These are phyloP conservation scores for Lithophane ornitopus DNA, from an alignment of 2,888 invertebrate genomes.

Conservation along the genomic window DNA sequence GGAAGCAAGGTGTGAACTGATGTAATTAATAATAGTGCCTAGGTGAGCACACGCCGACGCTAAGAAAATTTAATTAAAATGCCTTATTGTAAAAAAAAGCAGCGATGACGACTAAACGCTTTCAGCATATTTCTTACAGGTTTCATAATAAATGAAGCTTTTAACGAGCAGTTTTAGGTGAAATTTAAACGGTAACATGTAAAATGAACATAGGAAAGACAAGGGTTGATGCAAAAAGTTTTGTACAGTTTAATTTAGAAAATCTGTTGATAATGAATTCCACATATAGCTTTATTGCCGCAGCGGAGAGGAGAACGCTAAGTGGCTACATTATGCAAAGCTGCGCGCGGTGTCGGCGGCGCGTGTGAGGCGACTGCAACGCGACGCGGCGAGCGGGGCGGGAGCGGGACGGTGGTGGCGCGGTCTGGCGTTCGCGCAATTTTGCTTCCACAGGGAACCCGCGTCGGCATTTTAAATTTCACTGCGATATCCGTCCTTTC, in stretches of 20 bases:
- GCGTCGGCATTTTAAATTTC: constrained; percentile 84
- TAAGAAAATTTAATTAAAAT: constrained; percentile 67
- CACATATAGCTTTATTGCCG: constrained; percentile 73
- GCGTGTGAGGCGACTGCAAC: constrained; percentile 41
- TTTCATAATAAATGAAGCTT: constrained; percentile 65
- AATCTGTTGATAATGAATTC: constrained; percentile 75
- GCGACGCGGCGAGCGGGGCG: constrained; percentile 20
- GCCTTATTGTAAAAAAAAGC: constrained; percentile 60
- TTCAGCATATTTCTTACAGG: constrained; percentile 59
- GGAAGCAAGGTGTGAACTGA: constrained; percentile 48
- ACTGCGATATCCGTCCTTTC: constrained; percentile 79
- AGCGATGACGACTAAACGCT: constrained; percentile 56
- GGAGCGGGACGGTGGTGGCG: constrained; percentile 25
- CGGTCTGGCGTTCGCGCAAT: constrained; percentile 67
- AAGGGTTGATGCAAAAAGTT: constrained; percentile 60
- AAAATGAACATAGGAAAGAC: constrained; percentile 42
- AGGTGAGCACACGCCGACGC: constrained; percentile 53
- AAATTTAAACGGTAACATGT: constrained; percentile 58
- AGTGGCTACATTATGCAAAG: constrained; percentile 83
- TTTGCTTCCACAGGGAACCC: constrained; percentile 77
- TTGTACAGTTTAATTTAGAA: constrained; percentile 55
- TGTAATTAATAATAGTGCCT: constrained; percentile 61
- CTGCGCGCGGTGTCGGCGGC: constrained; percentile 65
- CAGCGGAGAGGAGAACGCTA: constrained; percentile 71
- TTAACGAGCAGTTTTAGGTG: constrained; percentile 58